These are phyloP conservation scores for Drosophila picticornis DNA, from an alignment of 2,888 invertebrate species.

Conservation along the genomic window DNA sequence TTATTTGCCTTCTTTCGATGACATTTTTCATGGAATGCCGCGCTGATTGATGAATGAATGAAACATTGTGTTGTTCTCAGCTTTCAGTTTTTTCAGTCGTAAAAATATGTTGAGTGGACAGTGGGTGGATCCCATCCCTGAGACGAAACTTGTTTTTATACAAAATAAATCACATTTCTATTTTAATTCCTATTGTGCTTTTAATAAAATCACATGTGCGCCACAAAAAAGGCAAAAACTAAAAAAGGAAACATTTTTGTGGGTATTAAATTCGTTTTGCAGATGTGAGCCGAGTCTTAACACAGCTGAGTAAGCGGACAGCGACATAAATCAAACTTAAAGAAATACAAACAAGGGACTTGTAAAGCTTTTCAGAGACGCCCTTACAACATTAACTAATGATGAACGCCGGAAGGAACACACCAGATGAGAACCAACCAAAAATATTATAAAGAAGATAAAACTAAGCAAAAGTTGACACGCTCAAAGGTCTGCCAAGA, in stretches of 20 bases:
- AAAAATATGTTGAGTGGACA: constrained; percentile 67
- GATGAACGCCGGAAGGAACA: constrained; percentile 35
- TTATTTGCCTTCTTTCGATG: constrained; percentile 53
- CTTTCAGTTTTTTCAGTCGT: constrained; percentile 52
- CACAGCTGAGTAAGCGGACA: constrained; percentile 43
- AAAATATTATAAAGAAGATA: constrained; percentile 12
- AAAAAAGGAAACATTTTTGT: constrained; percentile 32
- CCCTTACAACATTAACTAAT: constrained; percentile 67
- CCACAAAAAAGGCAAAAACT: constrained; percentile 11
- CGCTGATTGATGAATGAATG: constrained; percentile 77
- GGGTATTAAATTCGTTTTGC: constrained; percentile 48
- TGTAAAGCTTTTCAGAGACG: constrained; percentile 18
- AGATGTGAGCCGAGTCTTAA: constrained; percentile 52
- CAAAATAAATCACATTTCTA: constrained; percentile 69
- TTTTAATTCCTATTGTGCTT: constrained; percentile 58
- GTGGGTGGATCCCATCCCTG: constrained; percentile 12
- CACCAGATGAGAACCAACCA: constrained; percentile 33
- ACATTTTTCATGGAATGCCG: constrained; percentile 73
- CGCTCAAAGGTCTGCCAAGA: constrained; percentile 35
- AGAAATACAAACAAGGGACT: constrained; percentile 45
- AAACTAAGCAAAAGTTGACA: constrained; percentile 41
- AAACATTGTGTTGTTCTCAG: constrained; percentile 52
- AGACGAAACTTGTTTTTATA: constrained; percentile 22
- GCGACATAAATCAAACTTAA: constrained; percentile 70
- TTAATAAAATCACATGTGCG: constrained; percentile 66